Evolutionary conservation across 2,113 vertebrate species (phyloP), one percentile per base, ranked within the genome.

Genomic region (Sialia sialis): DNA sequence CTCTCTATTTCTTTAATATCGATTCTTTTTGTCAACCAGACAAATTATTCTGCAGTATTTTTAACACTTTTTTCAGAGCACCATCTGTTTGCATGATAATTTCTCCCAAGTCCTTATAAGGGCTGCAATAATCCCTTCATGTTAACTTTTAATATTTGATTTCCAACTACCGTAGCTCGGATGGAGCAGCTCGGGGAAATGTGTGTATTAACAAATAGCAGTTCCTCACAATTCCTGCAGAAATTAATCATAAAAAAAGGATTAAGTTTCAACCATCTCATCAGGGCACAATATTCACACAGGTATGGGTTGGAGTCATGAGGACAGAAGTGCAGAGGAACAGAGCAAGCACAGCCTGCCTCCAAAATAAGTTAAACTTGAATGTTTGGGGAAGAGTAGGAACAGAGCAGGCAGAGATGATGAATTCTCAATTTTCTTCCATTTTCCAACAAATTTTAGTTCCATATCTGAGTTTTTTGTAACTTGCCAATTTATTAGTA

Each of bases 91-190:
- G 86, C 66, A 87, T 80, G 80, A 56, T 89, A 59, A 93, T 95
- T 94, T 89, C n/a, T 68, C 76, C 38, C 13, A 93, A 88, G 49
- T 89, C 75, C 59, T 87, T 93, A 92, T 79, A 82, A 94, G 85
- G 82, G 16, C 27, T 87, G 46, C 20, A 84, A 75, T 95, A 83
- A 96, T 87, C 67, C 17, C 32, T 80, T 94, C 62, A 12, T 38
- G 58, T 76, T 83, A 91, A 95, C 43, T 73, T 96, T 84, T 59
- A 70, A 90, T 86, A 92, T 91, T 87, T 94, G 62, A 81, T 95
- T 94, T 89, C 59, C 69, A 84, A 22, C 38, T 89, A 75, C 60
- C 41, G 81, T 7, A 70, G 69, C 70, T 89, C 64, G 0, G 4
- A 78, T 92, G 55, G 16, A 80, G 39, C 8, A 17, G 36, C 34